These are phyloP conservation scores for Brenthis hecate DNA, from an alignment of 2,888 invertebrate genomes.

Conservation along the genomic window DNA sequence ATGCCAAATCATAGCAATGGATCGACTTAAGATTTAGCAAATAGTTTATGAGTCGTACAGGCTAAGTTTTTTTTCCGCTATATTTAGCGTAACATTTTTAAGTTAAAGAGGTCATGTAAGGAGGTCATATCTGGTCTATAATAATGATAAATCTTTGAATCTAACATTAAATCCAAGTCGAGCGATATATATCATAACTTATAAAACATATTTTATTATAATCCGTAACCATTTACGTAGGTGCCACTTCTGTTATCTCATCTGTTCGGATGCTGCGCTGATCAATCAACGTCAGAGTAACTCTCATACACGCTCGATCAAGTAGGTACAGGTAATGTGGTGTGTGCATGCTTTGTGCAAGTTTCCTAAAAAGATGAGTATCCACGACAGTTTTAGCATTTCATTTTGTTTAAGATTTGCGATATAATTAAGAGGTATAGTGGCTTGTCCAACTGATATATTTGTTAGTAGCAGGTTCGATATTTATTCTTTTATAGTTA, in stretches of 20 bases:
- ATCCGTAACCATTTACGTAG: not conserved
- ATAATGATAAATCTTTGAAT: no score
- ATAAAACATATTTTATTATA: not conserved
- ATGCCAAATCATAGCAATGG: no score
- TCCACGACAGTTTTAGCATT: conserved; percentile 18
- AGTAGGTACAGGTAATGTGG: conserved; percentile 41
- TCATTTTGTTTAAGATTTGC: conserved; percentile 6
- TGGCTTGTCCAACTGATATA: no score
- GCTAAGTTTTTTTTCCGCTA: no score
- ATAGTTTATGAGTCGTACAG: no score
- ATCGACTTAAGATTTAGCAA: no score
- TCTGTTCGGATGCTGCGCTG: conserved; percentile 22
- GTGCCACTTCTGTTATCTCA: conserved; percentile 4
- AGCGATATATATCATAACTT: not conserved
- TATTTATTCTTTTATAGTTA: no score
- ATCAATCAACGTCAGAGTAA: conserved; percentile 43
- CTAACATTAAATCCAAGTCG: no score
- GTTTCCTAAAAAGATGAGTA: conserved; percentile 15
- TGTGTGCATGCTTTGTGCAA: conserved; percentile 30
- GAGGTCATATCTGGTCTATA: no score
- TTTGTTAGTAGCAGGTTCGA: no score
- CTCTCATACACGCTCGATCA: conserved; percentile 41
- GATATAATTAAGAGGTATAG: not conserved
- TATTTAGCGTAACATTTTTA: no score
- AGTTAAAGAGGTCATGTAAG: no score